A percentile compares a stretch with the other conserved stretches of the same genome.
Evolutionary conservation across 2,797 vertebrate species (phyloP).

Genomic region (Protonibea diacanthus): DNA sequence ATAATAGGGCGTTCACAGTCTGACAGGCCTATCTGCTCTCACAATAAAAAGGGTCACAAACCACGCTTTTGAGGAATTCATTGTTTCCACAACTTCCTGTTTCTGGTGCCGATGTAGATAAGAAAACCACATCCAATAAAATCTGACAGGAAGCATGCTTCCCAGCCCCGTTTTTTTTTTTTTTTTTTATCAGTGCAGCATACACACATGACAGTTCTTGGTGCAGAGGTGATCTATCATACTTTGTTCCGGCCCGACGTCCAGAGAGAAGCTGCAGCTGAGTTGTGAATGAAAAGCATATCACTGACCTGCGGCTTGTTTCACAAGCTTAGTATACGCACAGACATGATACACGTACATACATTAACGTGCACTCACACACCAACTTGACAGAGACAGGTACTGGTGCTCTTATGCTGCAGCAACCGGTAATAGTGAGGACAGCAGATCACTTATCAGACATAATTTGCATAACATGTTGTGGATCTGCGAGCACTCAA

Average conservation of each 20-base stretch:
- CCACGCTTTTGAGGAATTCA: conserved; percentile 24
- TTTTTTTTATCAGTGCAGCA: background rate
- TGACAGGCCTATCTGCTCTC: conserved; percentile 5
- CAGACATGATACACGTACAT: conserved; percentile 1
- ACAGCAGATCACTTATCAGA: conserved; percentile 64
- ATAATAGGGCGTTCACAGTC: background rate
- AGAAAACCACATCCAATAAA: conserved; percentile 39
- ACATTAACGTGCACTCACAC: conserved; percentile 23
- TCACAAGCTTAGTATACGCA: background rate
- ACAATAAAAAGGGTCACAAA: conserved; percentile 6
- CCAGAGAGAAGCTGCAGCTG: background rate
- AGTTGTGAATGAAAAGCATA: background rate
- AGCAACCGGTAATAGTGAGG: conserved; percentile 53
- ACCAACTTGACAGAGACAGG: conserved; percentile 2
- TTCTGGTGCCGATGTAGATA: conserved; percentile 43
- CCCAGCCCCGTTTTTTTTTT: background rate
- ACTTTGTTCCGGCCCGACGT: background rate
- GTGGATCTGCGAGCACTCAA: conserved; percentile 46
- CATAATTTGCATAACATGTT: conserved; percentile 65
- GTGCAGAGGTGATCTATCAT: background rate
- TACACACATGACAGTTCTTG: conserved; percentile 4
- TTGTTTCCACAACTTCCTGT: conserved; percentile 22
- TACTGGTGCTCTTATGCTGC: conserved; percentile 26
- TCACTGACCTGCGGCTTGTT: conserved; percentile 16
- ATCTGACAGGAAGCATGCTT: conserved; percentile 20